Base-by-base conservation (phyloP, 1,140 invertebrate genomes). In the Drosophila bifasciata region DNA sequence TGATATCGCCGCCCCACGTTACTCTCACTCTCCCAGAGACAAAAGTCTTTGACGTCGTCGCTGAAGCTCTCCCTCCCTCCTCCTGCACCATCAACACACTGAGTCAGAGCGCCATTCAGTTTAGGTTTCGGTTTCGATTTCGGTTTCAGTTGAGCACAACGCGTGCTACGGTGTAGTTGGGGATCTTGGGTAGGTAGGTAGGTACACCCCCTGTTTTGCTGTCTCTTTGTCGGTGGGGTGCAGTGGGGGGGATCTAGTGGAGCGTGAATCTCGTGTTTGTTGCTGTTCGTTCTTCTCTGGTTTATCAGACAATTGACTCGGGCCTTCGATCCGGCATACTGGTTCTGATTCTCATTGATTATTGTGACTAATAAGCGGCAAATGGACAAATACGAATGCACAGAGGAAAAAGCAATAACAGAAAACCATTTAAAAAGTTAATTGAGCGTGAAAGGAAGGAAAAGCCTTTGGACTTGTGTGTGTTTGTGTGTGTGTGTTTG, bases 101-200 rank as follows among this genome's bases (percentile, higher is more conserved):
- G 11, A 28, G 16, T 21, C 36, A 28, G 8, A 28, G 32, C 19
- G 15, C 2, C 39, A 17, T 21, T 43, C 25, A 19, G 4, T 25
- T 56, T 59, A 45, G 76, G 52, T 52, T 44, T 58, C 64, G 76
- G 57, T 85, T 85, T 85, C 80, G 36, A 71, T 80, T 84, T 85
- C 81, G 48, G 62, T 85, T 79, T 80, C 81, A 85, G 81, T 86
- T 80, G 77, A 86, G 77, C 77, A 77, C 73, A 61, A 81, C 73
- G 81, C 77, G 81, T 81, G 77, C 76, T 73, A 50, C 71, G 58
- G 67, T 62, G 44, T 61, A 76, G 79, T 85, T 74, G 66, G 48
- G 48, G 16, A 56, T 56, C 40, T 49, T 44, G 19, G 40, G 36
- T 53, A 40, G 19, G 36, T 40, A 49, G 40, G 21, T 40, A 44